phyloP scores from a whole-genome alignment of 1,140 invertebrate genomes.

The Metopolophium dirhodum region DNA sequence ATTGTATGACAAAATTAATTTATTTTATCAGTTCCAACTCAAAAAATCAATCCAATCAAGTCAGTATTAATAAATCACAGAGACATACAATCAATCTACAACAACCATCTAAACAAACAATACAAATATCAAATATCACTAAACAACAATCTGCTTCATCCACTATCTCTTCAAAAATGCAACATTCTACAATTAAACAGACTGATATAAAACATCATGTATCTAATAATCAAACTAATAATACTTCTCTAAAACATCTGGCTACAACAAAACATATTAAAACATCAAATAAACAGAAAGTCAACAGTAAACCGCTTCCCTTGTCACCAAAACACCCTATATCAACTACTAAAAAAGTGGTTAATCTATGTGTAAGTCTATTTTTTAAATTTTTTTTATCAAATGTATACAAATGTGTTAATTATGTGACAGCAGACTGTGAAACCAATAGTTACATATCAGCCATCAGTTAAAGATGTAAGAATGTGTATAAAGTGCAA shows the following conservation, averaged over 20 bases:
- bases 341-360: background rate
- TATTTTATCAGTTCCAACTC: background rate
- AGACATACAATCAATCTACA: background rate
- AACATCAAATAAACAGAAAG: background rate
- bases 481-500: constrained; percentile 24
- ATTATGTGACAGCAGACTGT: background rate
- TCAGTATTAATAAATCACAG: background rate
- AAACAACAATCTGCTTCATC: background rate
- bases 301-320: background rate
- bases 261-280: background rate
- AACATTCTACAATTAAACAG: background rate
- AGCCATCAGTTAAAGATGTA: background rate
- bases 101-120: constrained; percentile 6
- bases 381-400: background rate
- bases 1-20: background rate
- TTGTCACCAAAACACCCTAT: background rate
- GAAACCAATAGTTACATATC: background rate
- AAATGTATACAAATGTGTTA: too few relatives aligned
- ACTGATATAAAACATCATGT: background rate
- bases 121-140: background rate
- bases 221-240: background rate
- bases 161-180: background rate
- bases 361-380: background rate
- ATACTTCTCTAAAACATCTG: background rate
- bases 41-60: background rate